These are phyloP conservation scores for Pituophis catenifer DNA, from an alignment of 2,113 vertebrate species.

Conservation along the genomic window DNA sequence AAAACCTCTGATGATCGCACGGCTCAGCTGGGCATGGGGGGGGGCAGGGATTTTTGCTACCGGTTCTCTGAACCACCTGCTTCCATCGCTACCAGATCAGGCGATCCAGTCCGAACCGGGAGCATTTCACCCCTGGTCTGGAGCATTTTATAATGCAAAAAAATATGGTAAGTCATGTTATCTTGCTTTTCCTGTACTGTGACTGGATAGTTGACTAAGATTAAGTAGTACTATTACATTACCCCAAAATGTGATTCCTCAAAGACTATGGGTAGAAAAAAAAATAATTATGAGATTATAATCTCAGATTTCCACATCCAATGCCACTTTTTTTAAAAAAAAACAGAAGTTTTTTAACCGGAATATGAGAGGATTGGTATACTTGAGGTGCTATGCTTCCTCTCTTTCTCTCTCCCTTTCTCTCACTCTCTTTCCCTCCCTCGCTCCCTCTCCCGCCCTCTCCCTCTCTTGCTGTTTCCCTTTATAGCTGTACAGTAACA, in stretches of 20 bases:
- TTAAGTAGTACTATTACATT: not conserved
- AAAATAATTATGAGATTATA: not conserved
- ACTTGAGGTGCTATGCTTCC: not conserved
- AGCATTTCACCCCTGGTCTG: too few relatives aligned
- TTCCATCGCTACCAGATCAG: too few relatives aligned
- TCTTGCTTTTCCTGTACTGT: not conserved
- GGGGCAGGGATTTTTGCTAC: too few relatives aligned
- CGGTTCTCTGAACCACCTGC: too few relatives aligned
- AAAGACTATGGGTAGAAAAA: not conserved
- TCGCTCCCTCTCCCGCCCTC: not conserved
- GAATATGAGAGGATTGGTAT: not conserved
- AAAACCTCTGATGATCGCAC: too few relatives aligned
- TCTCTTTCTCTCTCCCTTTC: not conserved
- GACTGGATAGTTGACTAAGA: not conserved
- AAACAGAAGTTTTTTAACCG: not conserved
- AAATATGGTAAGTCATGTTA: not conserved
- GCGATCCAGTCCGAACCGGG: too few relatives aligned
- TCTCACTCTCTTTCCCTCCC: too few relatives aligned
- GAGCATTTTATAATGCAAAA: too few relatives aligned
- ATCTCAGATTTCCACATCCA: not conserved
- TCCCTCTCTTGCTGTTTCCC: not conserved
- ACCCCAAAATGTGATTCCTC: not conserved
- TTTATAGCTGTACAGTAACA: not conserved
- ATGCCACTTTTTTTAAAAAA: not conserved
- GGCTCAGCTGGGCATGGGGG: too few relatives aligned